phyloP scores from a whole-genome alignment of 2,113 vertebrate species.

The Bos indicus region DNA sequence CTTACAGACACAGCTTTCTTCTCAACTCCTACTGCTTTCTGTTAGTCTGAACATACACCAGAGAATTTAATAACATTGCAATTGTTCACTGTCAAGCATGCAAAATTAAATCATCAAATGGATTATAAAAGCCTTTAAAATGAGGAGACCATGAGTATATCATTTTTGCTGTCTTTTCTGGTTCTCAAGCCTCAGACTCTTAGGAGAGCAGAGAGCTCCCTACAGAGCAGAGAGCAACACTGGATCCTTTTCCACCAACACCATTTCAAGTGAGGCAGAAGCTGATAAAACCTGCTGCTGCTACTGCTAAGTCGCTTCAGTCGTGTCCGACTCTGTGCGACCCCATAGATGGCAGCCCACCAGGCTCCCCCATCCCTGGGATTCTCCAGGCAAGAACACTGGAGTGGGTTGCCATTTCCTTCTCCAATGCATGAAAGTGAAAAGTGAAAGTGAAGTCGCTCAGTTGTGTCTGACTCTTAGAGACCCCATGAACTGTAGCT shows the following conservation, averaged over 20 bases:
- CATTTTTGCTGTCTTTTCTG: background rate
- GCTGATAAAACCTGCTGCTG: background rate
- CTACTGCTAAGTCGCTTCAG: too few relatives aligned
- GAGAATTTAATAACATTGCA: background rate
- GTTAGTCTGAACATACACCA: background rate
- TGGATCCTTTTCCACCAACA: background rate
- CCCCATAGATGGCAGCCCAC: too few relatives aligned
- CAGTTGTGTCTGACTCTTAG: too few relatives aligned
- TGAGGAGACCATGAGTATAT: background rate
- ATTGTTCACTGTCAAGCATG: background rate
- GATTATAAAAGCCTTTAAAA: background rate
- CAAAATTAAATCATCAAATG: background rate
- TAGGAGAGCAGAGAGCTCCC: background rate
- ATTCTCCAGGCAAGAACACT: too few relatives aligned
- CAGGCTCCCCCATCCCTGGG: too few relatives aligned
- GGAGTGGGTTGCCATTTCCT: too few relatives aligned
- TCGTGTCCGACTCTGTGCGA: too few relatives aligned
- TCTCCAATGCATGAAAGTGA: too few relatives aligned
- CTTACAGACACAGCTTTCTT: background rate
- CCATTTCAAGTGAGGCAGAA: background rate
- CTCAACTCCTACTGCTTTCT: background rate
- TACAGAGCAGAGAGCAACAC: background rate
- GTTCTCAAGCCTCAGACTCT: background rate
- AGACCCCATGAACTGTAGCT: too few relatives aligned
- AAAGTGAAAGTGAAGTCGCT: too few relatives aligned